Evolutionary conservation across 1,140 invertebrate species (phyloP).

Genomic region (Protaetia brevitarsis): DNA sequence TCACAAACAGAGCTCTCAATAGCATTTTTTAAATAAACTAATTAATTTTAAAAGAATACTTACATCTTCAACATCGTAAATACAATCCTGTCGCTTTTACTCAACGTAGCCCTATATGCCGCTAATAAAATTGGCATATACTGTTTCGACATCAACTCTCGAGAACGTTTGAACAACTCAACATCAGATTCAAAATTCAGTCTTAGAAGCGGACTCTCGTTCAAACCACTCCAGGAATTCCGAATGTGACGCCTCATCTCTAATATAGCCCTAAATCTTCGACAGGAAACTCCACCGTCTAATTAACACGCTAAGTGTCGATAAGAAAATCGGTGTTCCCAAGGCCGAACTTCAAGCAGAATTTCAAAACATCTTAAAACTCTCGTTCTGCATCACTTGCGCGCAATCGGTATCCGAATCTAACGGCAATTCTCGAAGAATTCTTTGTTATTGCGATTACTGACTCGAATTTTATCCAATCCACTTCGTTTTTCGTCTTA

Average conservation of each 20-base stretch:
- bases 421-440: slow-evolving; percentile 42
- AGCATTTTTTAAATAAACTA: neutral
- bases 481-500: slow-evolving; percentile 32
- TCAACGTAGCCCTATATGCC: slow-evolving; percentile 66
- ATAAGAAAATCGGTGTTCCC: slow-evolving; percentile 53
- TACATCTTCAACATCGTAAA: slow-evolving; percentile 41
- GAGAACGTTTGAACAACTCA: slow-evolving; percentile 58
- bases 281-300: slow-evolving; percentile 48
- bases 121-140: slow-evolving; percentile 70
- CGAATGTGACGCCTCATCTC: slow-evolving; percentile 73
- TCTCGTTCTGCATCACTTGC: slow-evolving; percentile 49
- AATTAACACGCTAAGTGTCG: slow-evolving; percentile 56
- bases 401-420: slow-evolving; percentile 37
- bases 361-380: slow-evolving; percentile 66
- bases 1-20: too few relatives aligned
- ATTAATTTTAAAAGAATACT: slow-evolving; percentile 26
- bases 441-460: slow-evolving; percentile 49
- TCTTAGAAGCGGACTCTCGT: slow-evolving; percentile 53
- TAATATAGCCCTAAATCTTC: slow-evolving; percentile 59
- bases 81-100: slow-evolving; percentile 53
- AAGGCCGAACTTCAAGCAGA: slow-evolving; percentile 62
- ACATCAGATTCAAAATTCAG: slow-evolving; percentile 60
- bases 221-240: slow-evolving; percentile 67
- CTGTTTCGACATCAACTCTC: slow-evolving; percentile 56
- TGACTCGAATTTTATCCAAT: slow-evolving; percentile 46